A percentile compares a stretch with the other conserved stretches of the same genome.
These are phyloP conservation scores for Mesitornis unicolor DNA, from an alignment of 2,113 vertebrate genomes.

Conservation along the genomic window DNA sequence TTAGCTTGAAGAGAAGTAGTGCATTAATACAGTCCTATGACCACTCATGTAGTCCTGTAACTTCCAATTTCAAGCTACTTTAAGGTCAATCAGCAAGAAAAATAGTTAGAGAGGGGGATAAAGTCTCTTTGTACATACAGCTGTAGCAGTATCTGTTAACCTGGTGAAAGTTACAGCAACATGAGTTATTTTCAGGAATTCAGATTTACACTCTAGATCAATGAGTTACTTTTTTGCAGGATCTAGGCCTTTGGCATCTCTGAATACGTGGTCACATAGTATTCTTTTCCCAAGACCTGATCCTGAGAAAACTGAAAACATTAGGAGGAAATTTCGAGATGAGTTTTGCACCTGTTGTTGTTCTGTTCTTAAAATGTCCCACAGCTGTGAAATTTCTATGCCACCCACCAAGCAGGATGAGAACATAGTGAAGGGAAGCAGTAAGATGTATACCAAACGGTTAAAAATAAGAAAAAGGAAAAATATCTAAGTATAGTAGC, in stretches of 20 bases:
- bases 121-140: not conserved
- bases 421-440: not conserved
- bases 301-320: not conserved
- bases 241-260: not conserved
- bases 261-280: rapidly evolving
- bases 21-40: not conserved
- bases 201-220: not conserved
- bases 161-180: not conserved
- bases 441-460: not conserved
- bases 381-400: not conserved
- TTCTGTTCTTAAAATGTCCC: not conserved
- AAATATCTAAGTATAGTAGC: not conserved
- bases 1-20: not conserved
- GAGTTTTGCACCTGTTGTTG: not conserved
- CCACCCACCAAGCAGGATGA: not conserved
- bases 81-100: not conserved
- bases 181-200: not conserved
- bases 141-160: not conserved
- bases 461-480: not conserved
- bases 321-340: not conserved
- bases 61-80: not conserved
- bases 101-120: not conserved
- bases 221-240: not conserved
- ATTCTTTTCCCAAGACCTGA: not conserved
- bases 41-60: not conserved